Conservation (phyloP, 2,113 vertebrate species). For the Odontesthes bonariensis region DNA sequence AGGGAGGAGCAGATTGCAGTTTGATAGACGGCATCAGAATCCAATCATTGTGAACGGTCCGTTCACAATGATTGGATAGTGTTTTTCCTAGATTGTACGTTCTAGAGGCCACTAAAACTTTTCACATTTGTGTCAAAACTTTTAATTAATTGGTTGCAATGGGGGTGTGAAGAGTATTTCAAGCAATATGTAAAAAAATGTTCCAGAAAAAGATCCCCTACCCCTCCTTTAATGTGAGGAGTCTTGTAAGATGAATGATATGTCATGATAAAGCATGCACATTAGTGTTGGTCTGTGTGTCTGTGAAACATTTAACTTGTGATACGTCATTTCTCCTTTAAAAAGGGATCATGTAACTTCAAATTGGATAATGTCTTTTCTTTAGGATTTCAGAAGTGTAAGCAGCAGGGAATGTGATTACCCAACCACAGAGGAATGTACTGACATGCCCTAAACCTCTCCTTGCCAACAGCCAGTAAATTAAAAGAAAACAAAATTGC, state of each 20-base stretch:
- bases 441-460: slow-evolving; percentile 27
- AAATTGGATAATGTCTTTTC: not conserved
- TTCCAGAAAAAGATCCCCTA: too few species aligned
- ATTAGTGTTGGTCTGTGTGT: not conserved
- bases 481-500: slow-evolving; percentile 46
- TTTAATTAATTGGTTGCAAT: too few species aligned
- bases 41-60: too few species aligned
- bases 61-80: too few species aligned
- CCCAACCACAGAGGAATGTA: slow-evolving; percentile 38
- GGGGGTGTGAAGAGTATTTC: too few species aligned
- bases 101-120: too few species aligned
- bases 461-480: slow-evolving; percentile 28
- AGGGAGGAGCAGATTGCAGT: too few species aligned
- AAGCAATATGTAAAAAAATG: too few species aligned
- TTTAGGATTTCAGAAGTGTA: not conserved
- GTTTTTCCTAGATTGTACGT: too few species aligned
- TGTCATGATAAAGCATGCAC: not conserved
- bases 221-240: too few species aligned
- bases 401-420: slow-evolving; percentile 37
- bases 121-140: too few species aligned
- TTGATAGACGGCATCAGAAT: too few species aligned
- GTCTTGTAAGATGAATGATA: not conserved
- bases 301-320: slow-evolving; percentile 7
- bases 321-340: slow-evolving; percentile 15
- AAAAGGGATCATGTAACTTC: slow-evolving; percentile 4